Conservation (phyloP, 2,888 invertebrate species). For the Sminthurinus aureus region DNA sequence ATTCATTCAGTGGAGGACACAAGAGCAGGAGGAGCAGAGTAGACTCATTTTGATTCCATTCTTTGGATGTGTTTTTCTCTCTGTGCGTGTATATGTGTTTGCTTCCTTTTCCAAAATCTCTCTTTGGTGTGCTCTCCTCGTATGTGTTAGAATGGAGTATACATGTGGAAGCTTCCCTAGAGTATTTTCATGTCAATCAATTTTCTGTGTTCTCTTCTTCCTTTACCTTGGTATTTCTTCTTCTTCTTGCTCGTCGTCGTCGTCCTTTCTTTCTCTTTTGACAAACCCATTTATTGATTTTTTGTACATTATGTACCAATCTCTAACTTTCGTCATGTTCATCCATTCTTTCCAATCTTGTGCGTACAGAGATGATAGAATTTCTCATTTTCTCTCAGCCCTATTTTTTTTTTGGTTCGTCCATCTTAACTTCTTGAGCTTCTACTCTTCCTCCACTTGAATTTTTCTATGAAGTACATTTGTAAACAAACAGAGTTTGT, state of each 20-base stretch:
- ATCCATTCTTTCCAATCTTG: not conserved
- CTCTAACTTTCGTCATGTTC: not conserved
- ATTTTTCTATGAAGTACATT: too few relatives aligned
- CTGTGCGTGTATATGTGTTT: slow-evolving; percentile 9
- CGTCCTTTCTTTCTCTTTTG: slow-evolving; percentile 18
- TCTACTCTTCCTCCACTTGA: too few relatives aligned
- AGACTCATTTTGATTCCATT: not conserved
- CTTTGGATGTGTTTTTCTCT: not conserved
- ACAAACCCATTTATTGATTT: slow-evolving; percentile 38
- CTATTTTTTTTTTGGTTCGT: not conserved
- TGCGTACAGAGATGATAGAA: too few relatives aligned
- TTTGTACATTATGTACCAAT: slow-evolving; percentile 29
- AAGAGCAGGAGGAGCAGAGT: too few relatives aligned
- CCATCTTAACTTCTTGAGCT: not conserved
- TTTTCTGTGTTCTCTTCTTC: slow-evolving; percentile 14
- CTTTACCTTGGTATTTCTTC: not conserved
- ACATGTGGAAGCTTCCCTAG: slow-evolving; percentile 17
- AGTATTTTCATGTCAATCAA: slow-evolving; percentile 40
- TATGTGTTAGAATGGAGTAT: not conserved
- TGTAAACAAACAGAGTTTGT: too few relatives aligned
- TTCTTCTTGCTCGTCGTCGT: not conserved
- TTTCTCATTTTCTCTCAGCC: not conserved
- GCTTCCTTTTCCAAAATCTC: not conserved
- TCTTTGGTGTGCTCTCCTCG: not conserved
- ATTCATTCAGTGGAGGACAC: too few relatives aligned